Evolutionary conservation across 2,888 invertebrate genomes (phyloP).

Genomic region (Drosophila limbata): DNA sequence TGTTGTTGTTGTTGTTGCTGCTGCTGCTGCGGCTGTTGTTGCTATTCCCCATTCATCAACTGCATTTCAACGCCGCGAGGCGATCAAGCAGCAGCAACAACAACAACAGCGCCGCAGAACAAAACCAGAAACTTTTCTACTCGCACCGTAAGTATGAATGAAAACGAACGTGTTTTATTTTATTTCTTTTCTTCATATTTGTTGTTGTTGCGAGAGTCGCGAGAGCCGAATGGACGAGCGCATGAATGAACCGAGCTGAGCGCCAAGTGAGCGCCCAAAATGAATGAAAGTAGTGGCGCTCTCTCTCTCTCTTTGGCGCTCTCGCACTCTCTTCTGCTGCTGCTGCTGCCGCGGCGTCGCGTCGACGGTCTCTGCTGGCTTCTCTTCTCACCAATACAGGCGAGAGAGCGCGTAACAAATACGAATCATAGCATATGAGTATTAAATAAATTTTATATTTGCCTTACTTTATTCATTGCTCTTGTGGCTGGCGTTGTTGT

Average conservation of each 20-base stretch:
- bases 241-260: conserved; percentile 70
- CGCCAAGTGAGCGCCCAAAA: conserved; percentile 59
- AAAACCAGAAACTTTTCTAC: conserved; percentile 71
- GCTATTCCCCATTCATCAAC: conserved; percentile 75
- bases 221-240: conserved; percentile 26
- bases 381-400: conserved; percentile 41
- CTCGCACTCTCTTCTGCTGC: conserved; percentile 15
- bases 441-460: conserved; percentile 63
- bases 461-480: conserved; percentile 14
- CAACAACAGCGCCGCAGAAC: conserved; percentile 35
- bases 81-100: conserved; percentile 49
- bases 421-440: conserved; percentile 38
- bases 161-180: conserved; percentile 78
- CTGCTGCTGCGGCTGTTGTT: conserved; percentile 33
- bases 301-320: conserved; percentile 20
- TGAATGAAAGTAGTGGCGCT: conserved; percentile 74
- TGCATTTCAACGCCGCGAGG: conserved; percentile 80
- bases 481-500: conserved; percentile 37
- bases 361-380: conserved; percentile 21
- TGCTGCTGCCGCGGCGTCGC: conserved; percentile 17
- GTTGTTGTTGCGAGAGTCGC: conserved; percentile 28
- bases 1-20: conserved; percentile 18
- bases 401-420: conserved; percentile 16
- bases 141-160: conserved; percentile 75
- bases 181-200: conserved; percentile 23